phyloP scores from a whole-genome alignment of 2,797 vertebrate species.

The Anas flavirostris region DNA sequence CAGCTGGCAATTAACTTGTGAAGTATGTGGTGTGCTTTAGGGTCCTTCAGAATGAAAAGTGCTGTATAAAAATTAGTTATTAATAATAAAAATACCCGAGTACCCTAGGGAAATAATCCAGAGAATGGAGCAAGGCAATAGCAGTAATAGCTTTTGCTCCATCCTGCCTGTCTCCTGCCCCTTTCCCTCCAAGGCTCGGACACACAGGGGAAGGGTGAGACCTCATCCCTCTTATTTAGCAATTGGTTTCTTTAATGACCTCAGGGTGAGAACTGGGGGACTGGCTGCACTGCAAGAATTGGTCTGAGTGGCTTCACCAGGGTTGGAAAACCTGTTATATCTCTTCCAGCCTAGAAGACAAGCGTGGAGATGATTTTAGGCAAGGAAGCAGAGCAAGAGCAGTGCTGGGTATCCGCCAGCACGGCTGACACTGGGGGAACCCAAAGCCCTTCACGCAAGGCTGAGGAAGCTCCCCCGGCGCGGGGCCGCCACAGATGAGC shows the following conservation, averaged over 20 bases:
- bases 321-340: background rate
- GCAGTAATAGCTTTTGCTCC: slow-evolving; percentile 51
- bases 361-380: slow-evolving; percentile 22
- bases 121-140: slow-evolving; percentile 49
- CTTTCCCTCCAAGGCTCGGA: slow-evolving; percentile 8
- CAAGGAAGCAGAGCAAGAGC: background rate
- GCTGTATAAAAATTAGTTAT: slow-evolving; percentile 48
- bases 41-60: slow-evolving; percentile 55
- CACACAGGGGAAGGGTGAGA: slow-evolving; percentile 19
- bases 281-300: rapidly evolving
- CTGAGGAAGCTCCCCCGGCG: slow-evolving; percentile 28
- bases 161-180: background rate
- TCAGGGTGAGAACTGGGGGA: background rate
- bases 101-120: slow-evolving; percentile 60
- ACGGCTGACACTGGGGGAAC: slow-evolving; percentile 29
- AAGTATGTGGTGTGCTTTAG: slow-evolving; percentile 64
- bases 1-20: slow-evolving; percentile 63
- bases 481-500: background rate
- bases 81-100: slow-evolving; percentile 65
- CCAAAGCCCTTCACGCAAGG: slow-evolving; percentile 60
- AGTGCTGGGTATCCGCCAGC: slow-evolving; percentile 23
- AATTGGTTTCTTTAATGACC: background rate
- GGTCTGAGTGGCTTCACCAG: background rate
- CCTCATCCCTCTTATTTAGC: background rate
- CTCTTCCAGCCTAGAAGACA: background rate